Conservation (phyloP, 2,888 invertebrate genomes). For the Thereva unica region DNA sequence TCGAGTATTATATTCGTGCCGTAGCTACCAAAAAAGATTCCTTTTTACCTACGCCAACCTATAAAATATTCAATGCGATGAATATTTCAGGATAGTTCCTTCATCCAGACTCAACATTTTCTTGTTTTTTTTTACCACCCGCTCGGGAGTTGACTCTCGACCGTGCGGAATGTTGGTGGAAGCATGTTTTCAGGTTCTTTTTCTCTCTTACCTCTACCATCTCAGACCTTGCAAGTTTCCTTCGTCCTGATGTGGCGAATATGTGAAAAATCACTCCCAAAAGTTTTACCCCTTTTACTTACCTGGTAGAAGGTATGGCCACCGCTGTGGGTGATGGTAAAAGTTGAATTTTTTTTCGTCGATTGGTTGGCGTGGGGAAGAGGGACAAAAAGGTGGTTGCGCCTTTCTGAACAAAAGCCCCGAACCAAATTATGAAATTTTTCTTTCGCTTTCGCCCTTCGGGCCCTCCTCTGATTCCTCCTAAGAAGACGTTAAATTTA, state of each 20-base stretch:
- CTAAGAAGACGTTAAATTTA: conserved; percentile 26
- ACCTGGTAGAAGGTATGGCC: not conserved
- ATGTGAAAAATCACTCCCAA: conserved; percentile 33
- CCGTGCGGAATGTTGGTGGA: conserved; percentile 9
- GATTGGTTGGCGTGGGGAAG: too few relatives aligned
- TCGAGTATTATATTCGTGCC: conserved; percentile 13
- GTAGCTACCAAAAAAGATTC: conserved; percentile 16
- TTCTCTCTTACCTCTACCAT: too few relatives aligned
- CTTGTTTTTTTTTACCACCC: conserved; percentile 16
- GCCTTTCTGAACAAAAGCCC: conserved; percentile 32
- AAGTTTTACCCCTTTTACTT: conserved; percentile 15
- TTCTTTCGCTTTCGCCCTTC: conserved; percentile 2
- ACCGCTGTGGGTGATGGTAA: too few relatives aligned
- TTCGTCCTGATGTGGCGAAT: conserved; percentile 16
- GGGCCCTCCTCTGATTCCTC: conserved; percentile 1
- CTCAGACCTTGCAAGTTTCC: conserved; percentile 1
- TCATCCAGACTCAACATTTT: conserved; percentile 28
- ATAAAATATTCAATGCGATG: conserved; percentile 38
- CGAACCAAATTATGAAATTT: conserved; percentile 33
- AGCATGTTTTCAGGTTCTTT: conserved; percentile 22
- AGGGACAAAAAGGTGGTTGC: conserved; percentile 13
- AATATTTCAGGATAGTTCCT: conserved; percentile 35
- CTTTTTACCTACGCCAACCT: conserved; percentile 30
- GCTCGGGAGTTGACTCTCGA: conserved; percentile 6
- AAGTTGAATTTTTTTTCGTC: too few relatives aligned